Base-by-base conservation (phyloP, 2,888 invertebrate species). In the Melanostoma mellinum region DNA sequence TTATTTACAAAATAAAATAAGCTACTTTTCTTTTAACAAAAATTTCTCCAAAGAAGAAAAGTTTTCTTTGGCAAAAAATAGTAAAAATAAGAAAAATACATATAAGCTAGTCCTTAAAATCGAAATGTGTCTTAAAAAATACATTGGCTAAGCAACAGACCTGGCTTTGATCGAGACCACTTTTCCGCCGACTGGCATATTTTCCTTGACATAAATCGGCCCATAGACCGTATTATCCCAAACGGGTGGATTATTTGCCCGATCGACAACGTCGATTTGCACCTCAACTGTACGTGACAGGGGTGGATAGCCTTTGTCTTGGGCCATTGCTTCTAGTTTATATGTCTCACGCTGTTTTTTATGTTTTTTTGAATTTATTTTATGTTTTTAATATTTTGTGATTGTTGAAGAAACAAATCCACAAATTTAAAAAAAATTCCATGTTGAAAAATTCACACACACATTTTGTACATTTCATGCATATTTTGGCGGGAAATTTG, bases 151-250 rank as follows among this genome's bases (percentile, higher is more conserved):
- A 85, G 86, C 87, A 89, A 96, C 97, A 95, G 97, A 98, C 97
- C 97, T 97, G 95, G 98, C 98, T 96, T 98, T 98, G 93, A 98
- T 96, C 93, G 97, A 97, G 93, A 97, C 96, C 94, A 98, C 97
- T 95, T 96, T 97, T 93, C 97, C 97, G 93, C 98, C 98, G 92
- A 98, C 97, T 94, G 97, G 96, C 94, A 97, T 96, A 94, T 98
- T 98, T 94, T 98, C 98, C 95, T 97, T 96, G 93, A 97, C 97
- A 96, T 95, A 96, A 95, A 97, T 97, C 92, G 98, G 98, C 92
- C 98, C 98, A 94, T 98, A 98, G 93, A 97, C 96, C 92, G 95
- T 95, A 94, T 97, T 96, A 94, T 97, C 98, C 98, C 97, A 98
- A 92, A 97, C 96, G 93, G 97, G 98, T 93, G 96, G 98, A 95